Percentiles rank a stretch among this genome's conserved stretches.
Conservation (phyloP, 2,888 invertebrate genomes). For the Gortyna flavago region DNA sequence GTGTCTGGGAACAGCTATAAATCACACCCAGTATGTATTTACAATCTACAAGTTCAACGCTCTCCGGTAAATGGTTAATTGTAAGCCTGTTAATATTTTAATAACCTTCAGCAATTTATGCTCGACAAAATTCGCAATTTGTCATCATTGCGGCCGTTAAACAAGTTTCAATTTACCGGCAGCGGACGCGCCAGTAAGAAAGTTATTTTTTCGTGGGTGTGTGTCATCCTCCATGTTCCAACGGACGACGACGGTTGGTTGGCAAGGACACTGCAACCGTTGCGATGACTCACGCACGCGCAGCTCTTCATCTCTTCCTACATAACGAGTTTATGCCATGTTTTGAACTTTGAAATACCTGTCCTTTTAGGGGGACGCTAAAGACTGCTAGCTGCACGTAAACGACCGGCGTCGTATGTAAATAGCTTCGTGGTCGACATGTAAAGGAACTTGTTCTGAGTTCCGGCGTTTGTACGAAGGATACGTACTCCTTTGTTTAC, state of each 20-base stretch:
- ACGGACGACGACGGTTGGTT: slow-evolving; percentile 61
- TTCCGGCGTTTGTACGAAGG: slow-evolving; percentile 53
- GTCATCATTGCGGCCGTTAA: slow-evolving; percentile 75
- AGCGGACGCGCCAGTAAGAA: slow-evolving; percentile 65
- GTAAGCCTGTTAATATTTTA: slow-evolving; percentile 54
- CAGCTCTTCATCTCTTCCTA: slow-evolving; percentile 62
- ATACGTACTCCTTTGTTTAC: slow-evolving; percentile 57
- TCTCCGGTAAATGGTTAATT: slow-evolving; percentile 54
- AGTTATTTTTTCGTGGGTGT: slow-evolving; percentile 72
- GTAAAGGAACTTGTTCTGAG: slow-evolving; percentile 60
- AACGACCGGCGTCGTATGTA: slow-evolving; percentile 66
- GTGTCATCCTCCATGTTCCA: slow-evolving; percentile 74
- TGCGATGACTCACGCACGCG: slow-evolving; percentile 73
- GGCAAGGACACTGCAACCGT: slow-evolving; percentile 77
- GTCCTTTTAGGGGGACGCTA: slow-evolving; percentile 62
- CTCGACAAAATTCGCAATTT: slow-evolving; percentile 53
- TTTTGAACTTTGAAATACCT: slow-evolving; percentile 68
- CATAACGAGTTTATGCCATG: slow-evolving; percentile 66
- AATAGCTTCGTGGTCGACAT: slow-evolving; percentile 60
- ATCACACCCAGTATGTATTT: slow-evolving; percentile 39
- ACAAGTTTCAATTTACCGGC: slow-evolving; percentile 74
- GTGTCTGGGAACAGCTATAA: slow-evolving; percentile 39
- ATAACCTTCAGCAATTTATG: slow-evolving; percentile 55
- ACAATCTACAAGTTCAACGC: slow-evolving; percentile 57
- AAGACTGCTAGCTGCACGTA: slow-evolving; percentile 39